Evolutionary conservation across 2,888 invertebrate species (phyloP).

Genomic region (Cheilosia grossa): DNA sequence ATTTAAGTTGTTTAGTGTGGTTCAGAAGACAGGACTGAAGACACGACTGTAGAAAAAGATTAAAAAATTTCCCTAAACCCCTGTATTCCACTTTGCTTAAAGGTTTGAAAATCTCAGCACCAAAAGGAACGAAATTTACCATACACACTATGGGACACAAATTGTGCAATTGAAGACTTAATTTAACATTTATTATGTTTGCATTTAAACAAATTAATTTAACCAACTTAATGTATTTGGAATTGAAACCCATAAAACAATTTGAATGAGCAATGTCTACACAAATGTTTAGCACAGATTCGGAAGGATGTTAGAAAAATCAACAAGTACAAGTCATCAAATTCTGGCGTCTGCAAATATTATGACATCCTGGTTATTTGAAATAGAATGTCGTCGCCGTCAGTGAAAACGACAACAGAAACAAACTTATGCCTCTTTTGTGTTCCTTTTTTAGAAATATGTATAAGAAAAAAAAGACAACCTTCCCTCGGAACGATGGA

Average conservation of each 20-base stretch:
- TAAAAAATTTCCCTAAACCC: too few species aligned
- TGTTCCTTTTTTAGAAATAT: constrained; percentile 1
- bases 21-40: too few species aligned
- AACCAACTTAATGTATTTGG: not conserved
- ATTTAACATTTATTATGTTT: too few species aligned
- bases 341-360: constrained; percentile 1
- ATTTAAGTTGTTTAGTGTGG: too few species aligned
- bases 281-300: too few species aligned
- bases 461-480: not conserved
- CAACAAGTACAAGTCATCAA: constrained; percentile 7
- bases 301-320: constrained; percentile 8
- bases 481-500: constrained; percentile 17
- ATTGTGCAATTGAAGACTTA: too few species aligned
- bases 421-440: constrained; percentile 33
- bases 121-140: too few species aligned
- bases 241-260: not conserved
- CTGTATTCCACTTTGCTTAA: too few species aligned
- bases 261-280: not conserved
- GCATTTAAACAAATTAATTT: too few species aligned
- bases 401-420: constrained; percentile 12
- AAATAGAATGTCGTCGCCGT: constrained; percentile 25
- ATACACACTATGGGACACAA: too few species aligned
- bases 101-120: too few species aligned
- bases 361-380: constrained; percentile 3
- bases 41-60: too few species aligned